These are phyloP conservation scores for Harpalus rufipes DNA, from an alignment of 2,888 invertebrate species.

Conservation along the genomic window DNA sequence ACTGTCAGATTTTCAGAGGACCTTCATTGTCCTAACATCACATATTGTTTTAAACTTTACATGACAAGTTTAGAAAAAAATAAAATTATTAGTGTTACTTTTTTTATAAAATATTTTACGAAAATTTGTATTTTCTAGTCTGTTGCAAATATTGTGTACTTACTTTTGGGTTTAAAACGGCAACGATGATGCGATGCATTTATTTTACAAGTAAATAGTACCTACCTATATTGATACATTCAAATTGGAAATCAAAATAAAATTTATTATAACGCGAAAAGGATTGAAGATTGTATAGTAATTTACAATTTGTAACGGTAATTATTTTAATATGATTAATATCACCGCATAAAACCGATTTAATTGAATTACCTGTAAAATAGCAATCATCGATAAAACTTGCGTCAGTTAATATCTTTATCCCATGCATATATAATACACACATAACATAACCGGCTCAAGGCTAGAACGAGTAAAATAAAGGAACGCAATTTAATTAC, in stretches of 20 bases:
- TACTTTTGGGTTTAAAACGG: too few species aligned
- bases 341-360: neutral
- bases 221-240: too few species aligned
- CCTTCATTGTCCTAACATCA: too few species aligned
- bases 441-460: conserved; percentile 32
- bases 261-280: neutral
- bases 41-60: too few species aligned
- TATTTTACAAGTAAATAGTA: too few species aligned
- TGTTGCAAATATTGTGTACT: too few species aligned
- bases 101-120: too few species aligned
- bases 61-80: too few species aligned
- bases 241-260: neutral
- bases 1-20: too few species aligned
- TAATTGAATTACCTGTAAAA: conserved; percentile 17
- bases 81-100: too few species aligned
- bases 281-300: neutral
- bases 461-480: conserved; percentile 19
- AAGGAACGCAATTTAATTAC: conserved; percentile 47
- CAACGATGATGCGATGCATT: too few species aligned
- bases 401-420: conserved; percentile 11
- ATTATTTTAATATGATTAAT: conserved; percentile 1
- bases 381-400: conserved; percentile 19
- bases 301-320: neutral
- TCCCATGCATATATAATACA: conserved; percentile 12
- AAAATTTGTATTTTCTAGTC: too few species aligned